phyloP scores from a whole-genome alignment of 2,888 invertebrate genomes.

The Poecilus cupreus region DNA sequence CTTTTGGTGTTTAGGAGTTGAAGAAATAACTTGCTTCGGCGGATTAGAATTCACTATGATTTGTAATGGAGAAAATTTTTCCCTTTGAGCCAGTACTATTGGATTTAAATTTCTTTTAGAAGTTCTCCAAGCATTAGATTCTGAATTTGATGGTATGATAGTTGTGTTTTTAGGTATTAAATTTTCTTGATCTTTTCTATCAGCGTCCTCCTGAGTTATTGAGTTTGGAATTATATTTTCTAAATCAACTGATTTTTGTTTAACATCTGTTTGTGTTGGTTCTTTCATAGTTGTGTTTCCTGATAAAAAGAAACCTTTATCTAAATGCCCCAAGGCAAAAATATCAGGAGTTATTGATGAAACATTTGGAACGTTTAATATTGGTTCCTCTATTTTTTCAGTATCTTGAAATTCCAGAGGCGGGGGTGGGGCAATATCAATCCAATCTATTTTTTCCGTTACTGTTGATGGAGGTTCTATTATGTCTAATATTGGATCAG shows the following conservation, averaged over 20 bases:
- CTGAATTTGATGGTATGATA: not conserved
- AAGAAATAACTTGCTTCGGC: conserved; percentile 58
- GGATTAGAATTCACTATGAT: conserved; percentile 62
- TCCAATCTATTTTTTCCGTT: not conserved
- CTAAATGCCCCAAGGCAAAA: not conserved
- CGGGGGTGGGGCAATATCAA: conserved; percentile 58
- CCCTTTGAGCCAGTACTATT: conserved; percentile 63
- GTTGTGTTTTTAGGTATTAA: not conserved
- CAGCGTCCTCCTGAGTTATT: not conserved
- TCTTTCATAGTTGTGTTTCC: not conserved
- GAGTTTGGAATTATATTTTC: conserved; percentile 8
- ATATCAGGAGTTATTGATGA: conserved; percentile 42
- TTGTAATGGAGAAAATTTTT: conserved; percentile 65
- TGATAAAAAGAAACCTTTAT: conserved; percentile 16
- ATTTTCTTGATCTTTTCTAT: not conserved
- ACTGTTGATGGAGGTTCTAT: not conserved
- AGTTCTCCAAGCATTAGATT: not conserved
- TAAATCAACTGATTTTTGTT: not conserved
- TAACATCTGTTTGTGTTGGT: not conserved
- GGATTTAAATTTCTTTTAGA: conserved; percentile 61
- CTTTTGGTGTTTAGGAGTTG: conserved; percentile 67
- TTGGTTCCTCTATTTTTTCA: conserved; percentile 7
- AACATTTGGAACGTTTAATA: not conserved
- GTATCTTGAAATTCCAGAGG: conserved; percentile 65
- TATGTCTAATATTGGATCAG: not conserved